phyloP scores from a whole-genome alignment of 2,113 vertebrate species.

The Trichechus manatus region DNA sequence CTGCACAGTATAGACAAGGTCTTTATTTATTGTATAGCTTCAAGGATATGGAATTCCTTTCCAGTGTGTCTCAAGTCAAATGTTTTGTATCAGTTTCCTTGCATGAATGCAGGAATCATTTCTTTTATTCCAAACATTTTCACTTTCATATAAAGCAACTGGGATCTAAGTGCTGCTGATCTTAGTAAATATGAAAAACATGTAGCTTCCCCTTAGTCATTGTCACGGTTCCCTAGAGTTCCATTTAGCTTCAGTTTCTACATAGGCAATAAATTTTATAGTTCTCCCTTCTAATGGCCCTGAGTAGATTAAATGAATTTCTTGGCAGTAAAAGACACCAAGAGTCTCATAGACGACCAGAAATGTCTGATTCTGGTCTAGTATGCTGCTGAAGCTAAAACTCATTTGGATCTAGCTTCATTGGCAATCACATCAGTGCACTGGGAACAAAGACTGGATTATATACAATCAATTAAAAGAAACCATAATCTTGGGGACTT shows the following conservation, averaged over 20 bases:
- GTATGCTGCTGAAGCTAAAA: not conserved
- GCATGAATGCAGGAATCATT: not conserved
- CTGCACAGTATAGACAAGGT: not conserved
- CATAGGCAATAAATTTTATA: not conserved
- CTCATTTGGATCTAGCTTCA: not conserved
- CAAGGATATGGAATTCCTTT: not conserved
- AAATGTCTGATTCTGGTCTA: not conserved
- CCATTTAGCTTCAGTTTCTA: not conserved
- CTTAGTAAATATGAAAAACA: not conserved
- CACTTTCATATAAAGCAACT: not conserved
- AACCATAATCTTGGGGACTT: conserved; percentile 30
- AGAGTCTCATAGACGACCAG: not conserved
- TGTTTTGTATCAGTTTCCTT: not conserved
- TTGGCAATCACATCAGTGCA: conserved; percentile 22
- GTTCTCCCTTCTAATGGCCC: not conserved
- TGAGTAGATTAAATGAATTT: not conserved
- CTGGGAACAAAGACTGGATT: conserved; percentile 28
- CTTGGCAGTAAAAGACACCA: not conserved
- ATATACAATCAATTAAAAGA: conserved; percentile 50
- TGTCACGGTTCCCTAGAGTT: not conserved
- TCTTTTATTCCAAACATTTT: conserved; percentile 12
- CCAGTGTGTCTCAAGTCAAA: not conserved
- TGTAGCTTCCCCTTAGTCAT: not conserved
- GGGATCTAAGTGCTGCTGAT: not conserved
- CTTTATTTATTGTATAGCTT: not conserved